Evolutionary conservation across 2,888 invertebrate species (phyloP), one percentile per base, ranked within the genome.

Genomic region (Chymomyza caudatula): DNA sequence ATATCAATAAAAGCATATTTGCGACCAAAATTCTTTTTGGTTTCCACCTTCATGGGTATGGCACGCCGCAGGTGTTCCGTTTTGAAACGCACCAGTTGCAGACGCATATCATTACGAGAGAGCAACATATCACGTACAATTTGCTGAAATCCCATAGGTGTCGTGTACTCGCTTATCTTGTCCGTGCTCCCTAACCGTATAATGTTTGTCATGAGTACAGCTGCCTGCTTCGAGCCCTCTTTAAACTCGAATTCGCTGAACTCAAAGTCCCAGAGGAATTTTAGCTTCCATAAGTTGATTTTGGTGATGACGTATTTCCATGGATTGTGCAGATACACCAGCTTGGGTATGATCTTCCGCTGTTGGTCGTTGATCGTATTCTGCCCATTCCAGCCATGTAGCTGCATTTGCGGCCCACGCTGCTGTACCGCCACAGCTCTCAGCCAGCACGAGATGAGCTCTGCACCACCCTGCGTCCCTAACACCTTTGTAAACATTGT

Each of bases 1-100:
- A 93, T 92, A 74, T 93, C 93, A 49, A n/a, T 92, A 73, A 93
- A 92, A 74, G 93, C 93, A 82, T 91, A 92, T 74, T 91, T 92
- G 73, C 92, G 92, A 74, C 89, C 88, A 63, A 74, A 82, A 47
- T 86, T 83, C 17, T 84, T 75, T 0, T 87, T 74, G 0, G 86
- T 84, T 0, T 80, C 75, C 29, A 89, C 87, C 63, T 86, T 87
- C 74, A 88, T 86, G 49, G 89, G 89, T 63, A 90, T 88, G 22
- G 90, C 87, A 0, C 87, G 78, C 0, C 87, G 86, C 52, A 90
- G 70, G 51, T 90, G 89, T 60, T 87, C 82, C 56, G 63, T 58
- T 17, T 88, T 79, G 70, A 90, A 90, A 4, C 87, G 78, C 0
- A 90, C 75, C 66, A 90, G 63, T 63, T 88, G 77, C 8, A 90